phyloP scores from a whole-genome alignment of 2,888 invertebrate genomes.

The Timema cristinae region DNA sequence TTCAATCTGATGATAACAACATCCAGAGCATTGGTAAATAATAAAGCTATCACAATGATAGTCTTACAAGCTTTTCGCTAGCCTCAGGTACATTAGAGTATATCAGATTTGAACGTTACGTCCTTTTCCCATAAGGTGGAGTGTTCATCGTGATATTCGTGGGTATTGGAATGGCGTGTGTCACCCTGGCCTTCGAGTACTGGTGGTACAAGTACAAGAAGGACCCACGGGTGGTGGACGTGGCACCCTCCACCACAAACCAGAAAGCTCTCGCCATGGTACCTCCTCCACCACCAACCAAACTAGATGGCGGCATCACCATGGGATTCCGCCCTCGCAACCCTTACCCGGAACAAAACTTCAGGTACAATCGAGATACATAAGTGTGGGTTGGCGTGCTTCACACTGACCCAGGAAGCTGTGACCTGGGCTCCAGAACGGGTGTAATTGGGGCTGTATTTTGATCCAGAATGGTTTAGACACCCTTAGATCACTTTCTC shows the following conservation, averaged over 20 bases:
- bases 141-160: conserved; percentile 97
- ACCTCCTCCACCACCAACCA: conserved; percentile 1
- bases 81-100: too few species aligned
- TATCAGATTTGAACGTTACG: background rate
- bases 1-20: too few species aligned
- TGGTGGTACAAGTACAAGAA: conserved; percentile 85
- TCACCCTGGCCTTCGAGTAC: conserved; percentile 90
- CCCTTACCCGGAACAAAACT: conserved; percentile 15
- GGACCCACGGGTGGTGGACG: conserved; percentile 53
- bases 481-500: too few species aligned
- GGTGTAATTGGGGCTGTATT: too few species aligned
- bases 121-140: conserved; percentile 51
- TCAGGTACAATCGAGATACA: background rate
- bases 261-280: background rate
- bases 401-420: too few species aligned
- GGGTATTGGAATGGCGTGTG: conserved; percentile 85
- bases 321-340: conserved; percentile 22
- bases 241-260: conserved; percentile 38
- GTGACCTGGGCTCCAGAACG: too few species aligned
- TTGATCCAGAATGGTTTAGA: too few species aligned
- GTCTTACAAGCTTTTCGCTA: too few species aligned
- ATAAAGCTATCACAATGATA: too few species aligned
- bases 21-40: too few species aligned
- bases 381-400: too few species aligned
- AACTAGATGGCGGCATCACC: conserved; percentile 15